Percentiles rank a stretch among this genome's conserved stretches.
These are phyloP conservation scores for Galleria mellonella DNA, from an alignment of 1,140 invertebrate species.

Conservation along the genomic window DNA sequence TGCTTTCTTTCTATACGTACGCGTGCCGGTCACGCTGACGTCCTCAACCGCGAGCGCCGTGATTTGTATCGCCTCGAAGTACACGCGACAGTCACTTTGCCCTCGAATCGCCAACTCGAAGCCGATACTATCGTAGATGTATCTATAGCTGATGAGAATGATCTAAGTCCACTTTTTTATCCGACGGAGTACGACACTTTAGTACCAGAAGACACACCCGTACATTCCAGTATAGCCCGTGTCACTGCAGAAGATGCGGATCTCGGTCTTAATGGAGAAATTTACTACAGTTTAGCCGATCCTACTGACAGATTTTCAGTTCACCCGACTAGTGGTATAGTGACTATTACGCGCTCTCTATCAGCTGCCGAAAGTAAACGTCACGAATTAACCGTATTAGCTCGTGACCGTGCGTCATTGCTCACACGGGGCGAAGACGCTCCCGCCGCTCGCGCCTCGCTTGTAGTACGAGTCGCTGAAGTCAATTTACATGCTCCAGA, in stretches of 20 bases:
- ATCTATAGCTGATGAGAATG: constrained; percentile 91
- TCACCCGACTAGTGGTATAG: constrained; percentile 92
- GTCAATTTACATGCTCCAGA: constrained; percentile 92
- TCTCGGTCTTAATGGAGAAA: constrained; percentile 94
- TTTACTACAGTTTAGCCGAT: constrained; percentile 95
- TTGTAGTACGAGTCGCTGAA: constrained; percentile 86
- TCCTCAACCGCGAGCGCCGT: constrained; percentile 92
- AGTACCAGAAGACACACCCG: constrained; percentile 92
- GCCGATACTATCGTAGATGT: constrained; percentile 85
- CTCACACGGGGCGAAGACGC: constrained; percentile 50
- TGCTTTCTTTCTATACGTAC: constrained; percentile 93
- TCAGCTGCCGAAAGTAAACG: constrained; percentile 80
- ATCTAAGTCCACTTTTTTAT: constrained; percentile 94
- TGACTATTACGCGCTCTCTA: constrained; percentile 88
- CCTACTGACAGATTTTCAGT: constrained; percentile 90
- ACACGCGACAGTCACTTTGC: constrained; percentile 80
- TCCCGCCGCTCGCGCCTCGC: constrained; percentile 75
- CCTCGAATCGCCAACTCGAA: constrained; percentile 78
- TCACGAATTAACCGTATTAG: constrained; percentile 86
- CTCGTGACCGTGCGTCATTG: constrained; percentile 86
- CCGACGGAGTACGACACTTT: constrained; percentile 88
- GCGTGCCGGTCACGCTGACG: constrained; percentile 86
- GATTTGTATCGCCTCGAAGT: constrained; percentile 89
- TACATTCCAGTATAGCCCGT: constrained; percentile 85
- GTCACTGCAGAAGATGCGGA: constrained; percentile 95